Conservation (phyloP, 2,888 invertebrate species). For the Chymomyza procnemis region DNA sequence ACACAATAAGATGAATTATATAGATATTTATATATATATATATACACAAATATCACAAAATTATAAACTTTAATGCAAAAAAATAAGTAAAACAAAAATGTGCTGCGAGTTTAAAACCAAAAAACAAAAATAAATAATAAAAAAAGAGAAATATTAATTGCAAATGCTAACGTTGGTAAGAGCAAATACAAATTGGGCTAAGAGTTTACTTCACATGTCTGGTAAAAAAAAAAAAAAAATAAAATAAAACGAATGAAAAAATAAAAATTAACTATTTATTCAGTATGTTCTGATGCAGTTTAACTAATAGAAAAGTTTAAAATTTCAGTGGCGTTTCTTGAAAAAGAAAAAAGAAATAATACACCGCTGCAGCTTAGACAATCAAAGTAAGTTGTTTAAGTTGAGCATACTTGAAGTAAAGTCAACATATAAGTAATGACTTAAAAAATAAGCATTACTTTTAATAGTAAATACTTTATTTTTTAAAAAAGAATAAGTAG, state of each 20-base stretch:
- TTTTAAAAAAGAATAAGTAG: too few species aligned
- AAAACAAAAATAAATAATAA: conserved; percentile 4
- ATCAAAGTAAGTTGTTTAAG: too few species aligned
- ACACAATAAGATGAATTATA: conserved; percentile 28
- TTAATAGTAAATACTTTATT: too few species aligned
- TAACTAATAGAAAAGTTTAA: too few species aligned
- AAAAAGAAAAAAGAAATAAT: too few species aligned
- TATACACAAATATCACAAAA: conserved; percentile 23
- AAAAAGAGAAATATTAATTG: neutral
- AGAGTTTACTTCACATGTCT: conserved; percentile 14
- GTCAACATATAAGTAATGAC: too few species aligned
- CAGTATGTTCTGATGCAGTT: neutral
- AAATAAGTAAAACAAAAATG: conserved; percentile 7
- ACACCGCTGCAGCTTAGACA: too few species aligned
- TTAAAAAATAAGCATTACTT: too few species aligned
- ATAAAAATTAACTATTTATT: neutral
- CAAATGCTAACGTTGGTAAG: neutral
- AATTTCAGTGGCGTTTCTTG: too few species aligned
- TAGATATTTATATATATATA: conserved; percentile 39
- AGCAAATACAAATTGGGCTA: conserved; percentile 22
- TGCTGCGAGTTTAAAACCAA: conserved; percentile 35
- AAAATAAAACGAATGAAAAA: neutral
- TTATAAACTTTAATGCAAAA: conserved; percentile 14
- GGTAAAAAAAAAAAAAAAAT: conserved; percentile 11
- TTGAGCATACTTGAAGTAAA: too few species aligned